phyloP scores from a whole-genome alignment of 2,113 vertebrate genomes.

The Machaerirhynchus nigripectus region DNA sequence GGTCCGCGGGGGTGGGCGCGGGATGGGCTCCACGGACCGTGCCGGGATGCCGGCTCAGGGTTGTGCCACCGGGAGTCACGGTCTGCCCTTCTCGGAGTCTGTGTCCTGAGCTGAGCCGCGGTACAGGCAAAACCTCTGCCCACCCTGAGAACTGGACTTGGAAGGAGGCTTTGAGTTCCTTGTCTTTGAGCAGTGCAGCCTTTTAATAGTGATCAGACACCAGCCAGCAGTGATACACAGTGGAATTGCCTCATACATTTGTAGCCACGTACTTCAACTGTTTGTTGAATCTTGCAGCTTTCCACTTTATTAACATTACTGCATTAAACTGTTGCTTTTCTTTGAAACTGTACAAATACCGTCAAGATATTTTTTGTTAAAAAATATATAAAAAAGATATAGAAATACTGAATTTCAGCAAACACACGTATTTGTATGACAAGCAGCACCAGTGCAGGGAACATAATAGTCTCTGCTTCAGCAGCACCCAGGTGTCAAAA shows the following conservation, averaged over 20 bases:
- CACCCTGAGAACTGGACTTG: rapidly evolving
- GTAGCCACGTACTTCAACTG: rapidly evolving
- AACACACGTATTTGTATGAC: neutral
- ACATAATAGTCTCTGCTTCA: neutral
- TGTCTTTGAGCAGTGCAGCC: neutral
- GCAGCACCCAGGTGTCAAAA: neutral
- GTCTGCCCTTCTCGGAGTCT: rapidly evolving
- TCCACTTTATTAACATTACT: neutral
- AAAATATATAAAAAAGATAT: neutral
- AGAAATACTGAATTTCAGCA: neutral
- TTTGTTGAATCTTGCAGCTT: neutral
- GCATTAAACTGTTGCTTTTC: neutral
- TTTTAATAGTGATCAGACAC: no score
- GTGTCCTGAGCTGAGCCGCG: neutral
- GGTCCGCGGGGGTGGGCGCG: neutral
- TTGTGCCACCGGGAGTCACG: neutral
- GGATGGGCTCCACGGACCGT: neutral
- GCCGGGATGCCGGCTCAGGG: neutral
- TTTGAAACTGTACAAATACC: neutral
- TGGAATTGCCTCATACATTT: rapidly evolving
- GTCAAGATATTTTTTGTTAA: neutral
- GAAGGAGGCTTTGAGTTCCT: no score
- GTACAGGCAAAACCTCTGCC: rapidly evolving
- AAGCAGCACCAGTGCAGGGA: neutral
- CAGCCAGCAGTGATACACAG: rapidly evolving